Conservation (phyloP, 2,113 vertebrate species). For the Boulengeromyrus knoepffleri region DNA sequence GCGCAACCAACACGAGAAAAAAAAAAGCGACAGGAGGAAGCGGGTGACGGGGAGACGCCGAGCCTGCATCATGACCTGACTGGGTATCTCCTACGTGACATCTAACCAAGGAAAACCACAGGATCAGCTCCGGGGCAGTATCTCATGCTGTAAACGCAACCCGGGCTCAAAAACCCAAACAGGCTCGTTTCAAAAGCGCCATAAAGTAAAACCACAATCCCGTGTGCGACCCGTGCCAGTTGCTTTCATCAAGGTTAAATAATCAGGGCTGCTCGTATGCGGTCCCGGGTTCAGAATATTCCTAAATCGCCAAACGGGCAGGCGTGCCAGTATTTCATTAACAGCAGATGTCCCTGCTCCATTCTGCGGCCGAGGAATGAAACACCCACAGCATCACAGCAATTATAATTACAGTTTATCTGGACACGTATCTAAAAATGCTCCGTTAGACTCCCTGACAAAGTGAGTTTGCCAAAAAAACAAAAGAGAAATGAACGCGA, state of each 20-base stretch:
- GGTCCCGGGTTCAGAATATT: not conserved
- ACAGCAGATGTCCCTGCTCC: not conserved
- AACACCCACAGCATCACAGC: not conserved
- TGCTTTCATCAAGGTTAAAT: not conserved
- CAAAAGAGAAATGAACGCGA: not conserved
- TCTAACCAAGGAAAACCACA: not conserved
- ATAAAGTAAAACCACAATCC: not conserved
- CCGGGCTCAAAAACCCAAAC: not conserved
- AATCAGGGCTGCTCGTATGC: not conserved
- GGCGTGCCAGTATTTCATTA: not conserved
- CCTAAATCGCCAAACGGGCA: not conserved
- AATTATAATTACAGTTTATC: not conserved
- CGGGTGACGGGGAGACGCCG: not conserved
- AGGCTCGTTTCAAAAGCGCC: not conserved
- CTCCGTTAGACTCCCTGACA: not conserved
- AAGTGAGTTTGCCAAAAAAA: not conserved
- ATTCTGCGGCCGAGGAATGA: not conserved
- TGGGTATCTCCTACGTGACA: not conserved
- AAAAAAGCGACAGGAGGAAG: not conserved
- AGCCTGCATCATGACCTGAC: constrained; percentile 1
- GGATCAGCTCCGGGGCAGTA: not conserved
- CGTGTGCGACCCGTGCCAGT: not conserved
- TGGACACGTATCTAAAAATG: not conserved
- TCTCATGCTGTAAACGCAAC: not conserved
- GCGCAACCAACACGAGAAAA: not conserved